A percentile compares a stretch with the other conserved stretches of the same genome.
These are phyloP conservation scores for Australoheros scitulus DNA, from an alignment of 2,113 vertebrate species.

Conservation along the genomic window DNA sequence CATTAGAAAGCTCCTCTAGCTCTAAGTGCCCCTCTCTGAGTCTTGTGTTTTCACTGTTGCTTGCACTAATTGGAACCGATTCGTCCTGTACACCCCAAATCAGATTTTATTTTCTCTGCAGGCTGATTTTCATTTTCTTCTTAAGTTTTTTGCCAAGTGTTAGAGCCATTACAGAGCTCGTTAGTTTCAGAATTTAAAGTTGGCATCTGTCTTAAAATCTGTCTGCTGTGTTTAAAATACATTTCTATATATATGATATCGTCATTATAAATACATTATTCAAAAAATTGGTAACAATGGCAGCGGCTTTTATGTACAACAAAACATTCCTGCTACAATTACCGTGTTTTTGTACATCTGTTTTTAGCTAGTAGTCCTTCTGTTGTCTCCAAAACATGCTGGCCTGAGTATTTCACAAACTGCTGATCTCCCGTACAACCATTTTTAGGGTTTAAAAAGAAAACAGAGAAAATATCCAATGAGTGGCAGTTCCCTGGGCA, in stretches of 20 bases:
- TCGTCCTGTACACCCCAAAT: constrained; percentile 8
- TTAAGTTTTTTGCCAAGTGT: constrained; percentile 22
- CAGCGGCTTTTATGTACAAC: neutral
- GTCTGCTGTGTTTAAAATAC: constrained; percentile 15
- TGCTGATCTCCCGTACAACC: neutral
- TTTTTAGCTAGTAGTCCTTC: neutral
- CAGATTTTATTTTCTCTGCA: constrained; percentile 27
- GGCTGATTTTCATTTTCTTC: constrained; percentile 45
- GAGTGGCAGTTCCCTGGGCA: neutral
- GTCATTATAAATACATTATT: too few relatives aligned
- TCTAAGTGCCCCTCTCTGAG: constrained; percentile 8
- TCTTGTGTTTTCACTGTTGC: constrained; percentile 7
- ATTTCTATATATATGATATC: too few relatives aligned
- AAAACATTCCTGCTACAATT: neutral
- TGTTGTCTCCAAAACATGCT: neutral
- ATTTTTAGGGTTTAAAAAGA: neutral
- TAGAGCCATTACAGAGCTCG: constrained; percentile 31
- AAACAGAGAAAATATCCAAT: neutral
- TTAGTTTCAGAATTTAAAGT: constrained; percentile 39
- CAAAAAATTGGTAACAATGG: neutral
- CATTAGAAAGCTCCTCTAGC: constrained; percentile 30
- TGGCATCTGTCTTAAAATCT: constrained; percentile 10
- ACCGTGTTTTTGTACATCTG: neutral
- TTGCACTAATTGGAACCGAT: constrained; percentile 26
- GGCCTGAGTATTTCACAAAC: neutral